Conservation (phyloP, 2,888 invertebrate species). For the Scelioninae gen. 2 region DNA sequence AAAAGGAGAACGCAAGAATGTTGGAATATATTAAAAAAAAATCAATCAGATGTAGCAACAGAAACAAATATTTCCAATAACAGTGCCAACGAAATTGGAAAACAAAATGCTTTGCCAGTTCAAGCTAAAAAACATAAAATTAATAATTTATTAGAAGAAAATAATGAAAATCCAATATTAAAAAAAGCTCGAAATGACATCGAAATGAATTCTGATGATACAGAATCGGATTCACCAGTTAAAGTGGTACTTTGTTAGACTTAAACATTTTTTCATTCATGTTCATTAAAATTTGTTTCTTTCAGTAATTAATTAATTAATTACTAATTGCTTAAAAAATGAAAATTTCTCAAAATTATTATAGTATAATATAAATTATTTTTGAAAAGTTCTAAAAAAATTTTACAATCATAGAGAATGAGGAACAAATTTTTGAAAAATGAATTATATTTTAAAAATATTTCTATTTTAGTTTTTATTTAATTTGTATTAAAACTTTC, state of each 20-base stretch:
- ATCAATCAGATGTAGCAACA: neutral
- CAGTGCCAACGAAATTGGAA: neutral
- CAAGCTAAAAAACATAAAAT: conserved; percentile 13
- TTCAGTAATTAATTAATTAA: too few relatives aligned
- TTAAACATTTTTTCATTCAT: too few relatives aligned
- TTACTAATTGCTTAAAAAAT: too few relatives aligned
- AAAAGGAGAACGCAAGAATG: conserved; percentile 14
- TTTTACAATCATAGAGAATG: too few relatives aligned
- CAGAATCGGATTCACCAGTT: neutral
- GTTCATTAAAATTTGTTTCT: neutral
- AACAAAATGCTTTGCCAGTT: neutral
- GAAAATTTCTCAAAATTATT: too few relatives aligned
- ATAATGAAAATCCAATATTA: conserved; percentile 8
- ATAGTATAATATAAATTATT: too few relatives aligned
- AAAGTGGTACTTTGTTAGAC: neutral
- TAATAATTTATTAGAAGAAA: neutral
- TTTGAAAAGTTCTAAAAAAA: too few relatives aligned
- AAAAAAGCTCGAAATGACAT: conserved; percentile 2
- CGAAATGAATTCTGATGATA: neutral
- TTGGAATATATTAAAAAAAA: neutral
- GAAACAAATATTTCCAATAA: neutral
- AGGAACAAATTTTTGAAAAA: too few relatives aligned
- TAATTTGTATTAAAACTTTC: neutral
- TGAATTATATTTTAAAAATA: neutral
- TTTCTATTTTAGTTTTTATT: conserved; percentile 6